Conservation (phyloP, 2,888 invertebrate species). For the Gibbula magus region DNA sequence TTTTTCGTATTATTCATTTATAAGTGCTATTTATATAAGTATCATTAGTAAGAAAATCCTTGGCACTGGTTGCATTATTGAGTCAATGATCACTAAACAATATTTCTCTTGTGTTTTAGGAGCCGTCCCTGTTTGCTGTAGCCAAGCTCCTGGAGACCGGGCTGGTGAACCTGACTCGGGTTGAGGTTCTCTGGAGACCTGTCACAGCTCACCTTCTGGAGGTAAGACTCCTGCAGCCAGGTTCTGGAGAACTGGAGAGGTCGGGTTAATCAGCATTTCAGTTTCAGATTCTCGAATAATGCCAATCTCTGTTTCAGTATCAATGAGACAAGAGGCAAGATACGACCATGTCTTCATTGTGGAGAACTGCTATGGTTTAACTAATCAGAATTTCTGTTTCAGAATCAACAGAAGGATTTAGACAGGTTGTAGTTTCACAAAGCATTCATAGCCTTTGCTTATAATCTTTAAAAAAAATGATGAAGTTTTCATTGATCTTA, state of each 20-base stretch:
- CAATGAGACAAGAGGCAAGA: too few relatives aligned
- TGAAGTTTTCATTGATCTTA: too few relatives aligned
- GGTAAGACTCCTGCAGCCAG: slow-evolving; percentile 53
- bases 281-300: neutral
- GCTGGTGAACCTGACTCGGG: slow-evolving; percentile 92
- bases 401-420: too few relatives aligned
- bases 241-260: too few relatives aligned
- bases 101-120: slow-evolving; percentile 78
- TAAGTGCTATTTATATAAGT: too few relatives aligned
- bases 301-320: neutral
- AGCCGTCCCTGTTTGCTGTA: slow-evolving; percentile 96
- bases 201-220: slow-evolving; percentile 96
- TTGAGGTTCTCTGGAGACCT: slow-evolving; percentile 95
- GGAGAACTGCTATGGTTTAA: neutral
- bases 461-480: too few relatives aligned
- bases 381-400: neutral
- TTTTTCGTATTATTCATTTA: too few relatives aligned
- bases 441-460: too few relatives aligned
- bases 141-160: slow-evolving; percentile 99
- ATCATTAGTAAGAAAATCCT: too few relatives aligned
- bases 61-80: neutral
- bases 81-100: neutral
- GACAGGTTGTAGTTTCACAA: too few relatives aligned
- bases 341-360: neutral
- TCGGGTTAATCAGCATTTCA: neutral